Evolutionary conservation across 2,888 invertebrate species (phyloP).

Genomic region (Siphlonurus alternatus): DNA sequence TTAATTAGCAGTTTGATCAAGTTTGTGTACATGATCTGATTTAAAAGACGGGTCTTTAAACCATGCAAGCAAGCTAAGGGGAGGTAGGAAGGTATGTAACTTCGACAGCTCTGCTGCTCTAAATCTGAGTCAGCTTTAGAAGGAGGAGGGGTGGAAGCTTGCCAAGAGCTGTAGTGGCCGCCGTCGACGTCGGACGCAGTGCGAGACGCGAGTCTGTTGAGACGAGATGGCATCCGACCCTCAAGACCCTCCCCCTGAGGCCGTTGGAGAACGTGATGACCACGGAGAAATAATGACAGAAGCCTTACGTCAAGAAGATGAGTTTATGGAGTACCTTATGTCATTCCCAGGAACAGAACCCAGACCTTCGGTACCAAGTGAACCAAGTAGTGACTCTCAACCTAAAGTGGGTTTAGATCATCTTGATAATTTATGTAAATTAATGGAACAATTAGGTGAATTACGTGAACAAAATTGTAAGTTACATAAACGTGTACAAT

Average conservation of each 20-base stretch:
- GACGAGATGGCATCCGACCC: neutral
- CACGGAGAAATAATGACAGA: neutral
- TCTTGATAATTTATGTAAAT: constrained; percentile 54
- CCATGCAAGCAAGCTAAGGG: no score
- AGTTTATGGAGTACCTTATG: constrained; percentile 30
- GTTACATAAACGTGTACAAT: constrained; percentile 47
- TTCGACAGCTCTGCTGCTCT: no score
- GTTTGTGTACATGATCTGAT: no score
- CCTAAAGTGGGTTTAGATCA: constrained; percentile 49
- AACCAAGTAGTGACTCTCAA: neutral
- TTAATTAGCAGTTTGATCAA: no score
- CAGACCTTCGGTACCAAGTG: neutral
- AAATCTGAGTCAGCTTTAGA: neutral
- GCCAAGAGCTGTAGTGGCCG: neutral
- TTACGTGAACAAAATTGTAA: constrained; percentile 53
- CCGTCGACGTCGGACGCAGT: neutral
- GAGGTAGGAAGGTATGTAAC: no score
- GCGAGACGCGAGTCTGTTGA: neutral
- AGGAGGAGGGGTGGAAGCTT: neutral
- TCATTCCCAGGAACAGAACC: constrained; percentile 20
- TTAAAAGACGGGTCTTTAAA: no score
- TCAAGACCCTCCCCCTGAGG: neutral
- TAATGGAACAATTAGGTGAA: constrained; percentile 58
- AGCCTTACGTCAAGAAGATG: constrained; percentile 23
- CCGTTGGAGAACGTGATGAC: neutral